Conservation (phyloP, 2,797 vertebrate genomes). For the Loris lydekkerianus region DNA sequence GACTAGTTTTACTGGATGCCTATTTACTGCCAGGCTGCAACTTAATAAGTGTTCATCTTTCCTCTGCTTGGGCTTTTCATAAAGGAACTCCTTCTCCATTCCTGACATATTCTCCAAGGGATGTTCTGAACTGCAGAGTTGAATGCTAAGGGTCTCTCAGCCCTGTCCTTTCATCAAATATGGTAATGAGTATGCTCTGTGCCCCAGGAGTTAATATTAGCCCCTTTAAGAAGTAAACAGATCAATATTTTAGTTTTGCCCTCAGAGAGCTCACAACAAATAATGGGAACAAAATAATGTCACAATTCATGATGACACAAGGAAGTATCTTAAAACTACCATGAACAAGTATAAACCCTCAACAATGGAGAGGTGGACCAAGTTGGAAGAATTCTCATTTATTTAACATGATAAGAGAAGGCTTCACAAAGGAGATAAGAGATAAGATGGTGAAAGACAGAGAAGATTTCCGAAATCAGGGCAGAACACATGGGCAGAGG, state of each 20-base stretch:
- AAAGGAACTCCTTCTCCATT: neutral
- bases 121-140: neutral
- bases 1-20: neutral
- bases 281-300: neutral
- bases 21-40: neutral
- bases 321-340: neutral
- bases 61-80: neutral
- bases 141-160: neutral
- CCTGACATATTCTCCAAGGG: neutral
- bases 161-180: neutral
- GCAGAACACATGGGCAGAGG: neutral
- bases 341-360: neutral
- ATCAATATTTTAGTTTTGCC: neutral
- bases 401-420: neutral
- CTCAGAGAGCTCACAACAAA: neutral
- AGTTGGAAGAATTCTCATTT: neutral
- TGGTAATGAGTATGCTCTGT: neutral
- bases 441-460: neutral
- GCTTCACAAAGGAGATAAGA: neutral
- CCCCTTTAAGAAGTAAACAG: neutral
- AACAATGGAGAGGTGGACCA: neutral
- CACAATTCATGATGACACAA: neutral
- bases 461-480: neutral
- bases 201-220: neutral
- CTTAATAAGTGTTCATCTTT: neutral